These are phyloP conservation scores for Tanytarsus gracilentus DNA, from an alignment of 2,888 invertebrate genomes.

Conservation along the genomic window DNA sequence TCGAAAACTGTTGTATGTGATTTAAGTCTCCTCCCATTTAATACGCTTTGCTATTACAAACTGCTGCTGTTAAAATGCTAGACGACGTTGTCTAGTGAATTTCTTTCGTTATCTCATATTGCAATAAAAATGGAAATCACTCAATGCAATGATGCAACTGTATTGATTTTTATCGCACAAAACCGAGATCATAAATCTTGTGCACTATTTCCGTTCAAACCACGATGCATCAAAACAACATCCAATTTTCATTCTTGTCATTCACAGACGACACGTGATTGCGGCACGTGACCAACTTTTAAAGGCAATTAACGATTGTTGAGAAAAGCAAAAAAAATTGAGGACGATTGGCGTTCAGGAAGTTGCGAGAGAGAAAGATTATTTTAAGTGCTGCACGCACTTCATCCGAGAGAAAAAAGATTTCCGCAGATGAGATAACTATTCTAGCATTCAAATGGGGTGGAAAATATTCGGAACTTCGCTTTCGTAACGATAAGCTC, in stretches of 20 bases:
- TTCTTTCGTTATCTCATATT: no score
- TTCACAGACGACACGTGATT: conserved; percentile 21
- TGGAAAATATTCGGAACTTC: conserved; percentile 19
- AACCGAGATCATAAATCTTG: no score
- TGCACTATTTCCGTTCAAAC: conserved; percentile 12
- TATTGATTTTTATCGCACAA: no score
- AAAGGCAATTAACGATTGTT: conserved; percentile 18
- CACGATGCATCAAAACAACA: conserved; percentile 4
- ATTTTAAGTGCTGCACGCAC: not conserved
- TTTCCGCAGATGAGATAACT: not conserved
- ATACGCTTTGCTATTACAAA: not conserved
- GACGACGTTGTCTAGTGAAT: no score
- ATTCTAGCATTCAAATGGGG: conserved; percentile 1
- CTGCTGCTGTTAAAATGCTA: no score
- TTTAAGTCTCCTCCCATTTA: not conserved
- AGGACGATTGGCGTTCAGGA: not conserved
- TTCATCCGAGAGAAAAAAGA: no score
- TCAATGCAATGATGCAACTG: no score
- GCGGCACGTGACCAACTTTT: conserved; percentile 11
- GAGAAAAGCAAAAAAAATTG: not conserved
- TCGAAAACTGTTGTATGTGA: no score
- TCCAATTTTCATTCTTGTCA: not conserved
- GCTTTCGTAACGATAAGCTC: conserved; percentile 3
- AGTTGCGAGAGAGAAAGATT: not conserved
- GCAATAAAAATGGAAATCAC: no score